Evolutionary conservation across 1,140 invertebrate species (phyloP), one percentile per base, ranked within the genome.

Genomic region (Schmidtea mediterranea): DNA sequence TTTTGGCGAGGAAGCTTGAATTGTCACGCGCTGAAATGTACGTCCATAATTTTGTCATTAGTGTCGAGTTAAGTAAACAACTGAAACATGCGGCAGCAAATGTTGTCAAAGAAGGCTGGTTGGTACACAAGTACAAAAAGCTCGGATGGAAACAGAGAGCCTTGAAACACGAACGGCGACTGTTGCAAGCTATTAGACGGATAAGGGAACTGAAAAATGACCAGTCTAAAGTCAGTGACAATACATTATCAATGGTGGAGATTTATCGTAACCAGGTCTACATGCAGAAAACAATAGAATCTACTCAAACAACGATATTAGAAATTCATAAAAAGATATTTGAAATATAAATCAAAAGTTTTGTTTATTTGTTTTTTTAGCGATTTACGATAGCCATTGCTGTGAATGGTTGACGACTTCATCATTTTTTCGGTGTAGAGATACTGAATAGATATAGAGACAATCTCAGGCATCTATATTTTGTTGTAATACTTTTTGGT

Each of bases 41-140:
- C 51, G 62, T 66, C 6, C 62, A 63, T 51, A 61, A 62, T 47
- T 66, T 64, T 52, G 59, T 66, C 2, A 57, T 63, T 8, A 58
- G 62, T 45, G 58, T 61, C 13, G 57, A 62, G 24, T 51, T 66
- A 12, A 58, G 61, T 37, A 60, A 62, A 39, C 49, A 52, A 19
- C 23, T 51, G 12, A 65, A 65, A 54, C 43, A 59, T 45, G 58
- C 59, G n/a, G 63, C 63, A 2, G 62, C 63, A 5, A 59, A 63
- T 51, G 59, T 63, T 19, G 55, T 65, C 47, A 57, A 58, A 43
- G 55, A 56, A 18, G 62, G 62, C 15, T 64, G 62, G 62, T 54
- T 58, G 46, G 51, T 63, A 8, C 62, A 60, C 53, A 60, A 60
- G 37, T 32, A 46, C 37, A 50, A 50, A 12, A 19, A 41, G 37